These are phyloP conservation scores for Polydrusus tereticollis DNA, from an alignment of 2,888 invertebrate species.

Conservation along the genomic window DNA sequence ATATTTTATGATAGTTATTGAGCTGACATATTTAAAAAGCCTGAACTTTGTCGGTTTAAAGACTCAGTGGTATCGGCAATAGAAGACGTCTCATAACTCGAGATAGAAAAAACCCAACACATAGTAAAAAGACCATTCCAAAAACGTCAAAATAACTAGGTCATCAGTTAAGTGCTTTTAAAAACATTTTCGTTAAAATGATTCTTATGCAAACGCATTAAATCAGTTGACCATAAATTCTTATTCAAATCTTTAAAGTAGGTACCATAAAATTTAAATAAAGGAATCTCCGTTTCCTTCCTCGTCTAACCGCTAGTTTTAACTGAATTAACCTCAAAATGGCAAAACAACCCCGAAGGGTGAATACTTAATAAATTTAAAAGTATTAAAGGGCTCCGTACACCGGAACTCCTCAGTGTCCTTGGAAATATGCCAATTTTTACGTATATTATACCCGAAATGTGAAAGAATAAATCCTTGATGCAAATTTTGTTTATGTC, in stretches of 20 bases:
- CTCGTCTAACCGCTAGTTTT: slow-evolving; percentile 49
- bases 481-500: slow-evolving; percentile 58
- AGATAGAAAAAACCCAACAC: too few species aligned
- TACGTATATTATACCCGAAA: slow-evolving; percentile 45
- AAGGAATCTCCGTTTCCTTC: slow-evolving; percentile 29
- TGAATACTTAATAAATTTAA: slow-evolving; percentile 50
- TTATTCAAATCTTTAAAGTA: slow-evolving; percentile 44
- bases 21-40: too few species aligned
- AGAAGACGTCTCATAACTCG: too few species aligned
- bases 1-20: too few species aligned
- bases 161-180: slow-evolving; percentile 1
- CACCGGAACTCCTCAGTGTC: slow-evolving; percentile 36
- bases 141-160: neutral
- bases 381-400: slow-evolving; percentile 17
- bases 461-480: slow-evolving; percentile 41
- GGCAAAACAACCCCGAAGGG: slow-evolving; percentile 49
- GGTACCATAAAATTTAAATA: slow-evolving; percentile 42
- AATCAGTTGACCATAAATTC: slow-evolving; percentile 39
- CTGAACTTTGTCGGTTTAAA: too few species aligned
- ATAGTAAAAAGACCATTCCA: neutral
- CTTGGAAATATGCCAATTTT: slow-evolving; percentile 50
- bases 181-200: slow-evolving; percentile 5
- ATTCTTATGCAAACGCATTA: slow-evolving; percentile 27
- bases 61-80: too few species aligned
- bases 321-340: slow-evolving; percentile 51